Evolutionary conservation across 2,113 vertebrate species (phyloP).

Genomic region (Xenopus borealis): DNA sequence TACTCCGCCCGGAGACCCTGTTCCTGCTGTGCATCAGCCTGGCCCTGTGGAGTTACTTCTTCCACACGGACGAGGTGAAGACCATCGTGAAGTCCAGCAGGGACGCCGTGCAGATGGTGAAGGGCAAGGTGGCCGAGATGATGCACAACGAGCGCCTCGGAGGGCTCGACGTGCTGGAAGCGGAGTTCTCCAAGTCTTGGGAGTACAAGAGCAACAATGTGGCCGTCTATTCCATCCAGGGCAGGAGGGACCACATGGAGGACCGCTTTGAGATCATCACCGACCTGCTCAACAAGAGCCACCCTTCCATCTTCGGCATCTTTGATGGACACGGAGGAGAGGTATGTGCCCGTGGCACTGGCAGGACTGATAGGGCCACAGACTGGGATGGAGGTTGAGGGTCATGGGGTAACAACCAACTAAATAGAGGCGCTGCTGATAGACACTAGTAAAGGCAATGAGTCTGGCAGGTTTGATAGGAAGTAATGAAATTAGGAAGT

Average conservation of each 20-base stretch:
- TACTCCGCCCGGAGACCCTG: constrained; percentile 94
- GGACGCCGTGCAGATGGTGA: constrained; percentile 95
- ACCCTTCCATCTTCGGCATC: constrained; percentile 93
- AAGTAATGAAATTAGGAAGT: no score
- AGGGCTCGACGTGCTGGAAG: constrained; percentile 88
- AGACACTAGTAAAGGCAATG: no score
- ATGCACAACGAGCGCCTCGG: constrained; percentile 93
- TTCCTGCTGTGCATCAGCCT: constrained; percentile 95
- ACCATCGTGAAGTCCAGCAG: constrained; percentile 97
- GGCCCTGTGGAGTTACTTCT: constrained; percentile 98
- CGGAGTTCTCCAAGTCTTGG: constrained; percentile 95
- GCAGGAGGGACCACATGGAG: constrained; percentile 96
- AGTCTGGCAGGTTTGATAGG: no score
- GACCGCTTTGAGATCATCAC: constrained; percentile 91
- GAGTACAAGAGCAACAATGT: constrained; percentile 91
- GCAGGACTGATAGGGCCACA: no score
- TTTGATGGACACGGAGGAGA: constrained; percentile 97
- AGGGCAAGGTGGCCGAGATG: constrained; percentile 96
- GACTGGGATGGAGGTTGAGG: no score
- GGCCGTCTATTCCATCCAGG: constrained; percentile 96
- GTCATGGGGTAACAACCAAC: no score
- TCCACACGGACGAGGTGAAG: constrained; percentile 99
- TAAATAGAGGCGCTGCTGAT: no score
- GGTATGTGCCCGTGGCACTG: constrained; percentile 65
- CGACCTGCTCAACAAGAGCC: constrained; percentile 88